Evolutionary conservation across 2,113 vertebrate species (phyloP), one percentile per base, ranked within the genome.

Genomic region (Ellobius talpinus): DNA sequence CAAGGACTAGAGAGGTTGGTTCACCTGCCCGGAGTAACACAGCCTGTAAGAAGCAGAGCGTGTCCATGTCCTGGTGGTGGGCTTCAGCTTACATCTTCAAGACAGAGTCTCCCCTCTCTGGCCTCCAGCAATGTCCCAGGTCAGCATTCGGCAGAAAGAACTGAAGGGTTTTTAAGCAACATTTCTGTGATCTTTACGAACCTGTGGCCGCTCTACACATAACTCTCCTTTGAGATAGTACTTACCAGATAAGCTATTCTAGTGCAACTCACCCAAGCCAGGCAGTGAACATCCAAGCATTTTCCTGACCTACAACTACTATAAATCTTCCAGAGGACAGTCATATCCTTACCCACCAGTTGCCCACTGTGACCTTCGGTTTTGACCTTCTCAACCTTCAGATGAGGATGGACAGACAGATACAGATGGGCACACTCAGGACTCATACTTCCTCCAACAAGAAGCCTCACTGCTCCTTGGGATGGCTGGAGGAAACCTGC

Each of bases 161-260:
- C 7, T 17, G 5, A 31, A 3, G 3, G 24, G 39, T 11, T 1
- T 0, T 2, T 1, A 4, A 81, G 77, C 52, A 23, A 3, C 4
- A 19, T 19, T 19, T 33, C 16, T 84, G 23, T 24, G 23, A 5
- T 47, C 55, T 85, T 13, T 13, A 42, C 39, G 36, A 11, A 66
- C 23, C 33, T 1, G 0, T 65, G 39, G 24, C 81, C 1, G 7
- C 55, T 23, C 17, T 36, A n/a, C 33, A 81, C 50, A 7, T 11
- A 61, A 61, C 33, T 13, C 31, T 55, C 55, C n/a, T 63, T 61
- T 84, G 82, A 21, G 52, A 5, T 68, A 0, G 4, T 42, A 13
- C 14, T 11, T 66, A 55, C 42, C 26, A 21, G 16, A 63, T 12
- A 47, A n/a, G 31, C 2, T 10, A 12, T 3, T 26, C 21, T 11